Percentiles rank a stretch among this genome's conserved stretches.
Conservation (phyloP, 2,888 invertebrate genomes). For the Hipparchia semele region DNA sequence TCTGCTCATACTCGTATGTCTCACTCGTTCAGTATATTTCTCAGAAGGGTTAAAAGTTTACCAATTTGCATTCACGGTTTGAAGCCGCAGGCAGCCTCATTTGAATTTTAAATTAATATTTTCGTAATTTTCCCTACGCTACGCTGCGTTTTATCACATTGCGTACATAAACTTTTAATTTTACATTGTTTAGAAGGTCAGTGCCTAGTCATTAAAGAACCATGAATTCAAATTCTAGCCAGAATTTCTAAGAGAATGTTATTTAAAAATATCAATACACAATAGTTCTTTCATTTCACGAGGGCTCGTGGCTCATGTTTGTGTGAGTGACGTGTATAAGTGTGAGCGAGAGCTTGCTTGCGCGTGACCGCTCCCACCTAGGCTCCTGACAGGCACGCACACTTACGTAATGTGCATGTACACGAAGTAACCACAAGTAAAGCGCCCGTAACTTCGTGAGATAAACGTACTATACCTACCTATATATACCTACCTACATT, state of each 20-base stretch:
- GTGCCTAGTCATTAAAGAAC: background rate
- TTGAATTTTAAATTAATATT: conserved; percentile 42
- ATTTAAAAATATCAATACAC: too few relatives aligned
- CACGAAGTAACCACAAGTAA: too few relatives aligned
- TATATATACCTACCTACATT: too few relatives aligned
- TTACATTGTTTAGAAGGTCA: conserved; percentile 10
- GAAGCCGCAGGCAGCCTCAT: conserved; percentile 32
- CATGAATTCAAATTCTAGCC: background rate
- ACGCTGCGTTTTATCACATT: conserved; percentile 16
- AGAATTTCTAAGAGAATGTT: background rate
- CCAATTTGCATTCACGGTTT: conserved; percentile 39
- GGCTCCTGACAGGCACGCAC: too few relatives aligned
- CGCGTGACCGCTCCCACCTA: too few relatives aligned
- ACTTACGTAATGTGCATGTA: too few relatives aligned
- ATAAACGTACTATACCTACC: too few relatives aligned
- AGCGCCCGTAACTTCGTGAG: too few relatives aligned
- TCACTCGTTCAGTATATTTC: conserved; percentile 36
- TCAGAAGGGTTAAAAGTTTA: conserved; percentile 43
- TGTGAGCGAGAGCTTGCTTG: too few relatives aligned
- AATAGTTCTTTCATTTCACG: too few relatives aligned
- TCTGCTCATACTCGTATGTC: conserved; percentile 24
- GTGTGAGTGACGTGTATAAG: too few relatives aligned
- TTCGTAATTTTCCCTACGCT: conserved; percentile 36
- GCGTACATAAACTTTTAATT: conserved; percentile 8
- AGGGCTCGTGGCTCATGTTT: too few relatives aligned